Base-by-base conservation (phyloP, 2,797 vertebrate genomes). In the Peromyscus attwateri region DNA sequence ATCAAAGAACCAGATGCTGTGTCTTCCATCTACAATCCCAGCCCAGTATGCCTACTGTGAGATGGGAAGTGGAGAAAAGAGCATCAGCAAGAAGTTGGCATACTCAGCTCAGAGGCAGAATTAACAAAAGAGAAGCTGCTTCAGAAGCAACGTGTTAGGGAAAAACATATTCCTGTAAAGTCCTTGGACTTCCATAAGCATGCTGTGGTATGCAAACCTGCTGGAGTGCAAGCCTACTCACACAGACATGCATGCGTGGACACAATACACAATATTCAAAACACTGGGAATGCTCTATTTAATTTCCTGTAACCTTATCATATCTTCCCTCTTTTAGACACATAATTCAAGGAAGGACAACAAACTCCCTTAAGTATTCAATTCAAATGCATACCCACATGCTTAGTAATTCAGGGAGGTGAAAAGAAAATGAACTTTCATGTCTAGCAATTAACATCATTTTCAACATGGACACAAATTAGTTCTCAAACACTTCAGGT, bases 311-410 rank as follows among this genome's bases (percentile, higher is more conserved):
- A 87, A 91, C 60, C 10, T 25, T 29, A 77, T 79, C 62, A 79
- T 60, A 89, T 73, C 11, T 89, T 90, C 14, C 46, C 81, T 94
- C 37, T 91, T 62, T 70, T 57, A 93, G 14, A 21, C 19, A 87
- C 79, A 7, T 84, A 73, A 90, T 91, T 49, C 43, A 62, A 81
- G 57, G 7, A 92, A 83, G 40, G 3, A 87, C 68, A 60, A 9
- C 9, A 92, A 19, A 76, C 23, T 87, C 68, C 55, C 70, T 66
- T 7, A 88, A 12, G n/a, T 82, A n/a, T 90, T 81, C 43, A 52
- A 2, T 89, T 93, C 25, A 77, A 27, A 82, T 64, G 43, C 37
- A 75, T 1, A 10, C 12, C 52, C 37, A 85, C 57, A 80, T 14
- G 66, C 3, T 76, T 40, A 83, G 10, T 79, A 83, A 37, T 66